phyloP scores from a whole-genome alignment of 2,113 vertebrate genomes.

The Fukomys damarensis region DNA sequence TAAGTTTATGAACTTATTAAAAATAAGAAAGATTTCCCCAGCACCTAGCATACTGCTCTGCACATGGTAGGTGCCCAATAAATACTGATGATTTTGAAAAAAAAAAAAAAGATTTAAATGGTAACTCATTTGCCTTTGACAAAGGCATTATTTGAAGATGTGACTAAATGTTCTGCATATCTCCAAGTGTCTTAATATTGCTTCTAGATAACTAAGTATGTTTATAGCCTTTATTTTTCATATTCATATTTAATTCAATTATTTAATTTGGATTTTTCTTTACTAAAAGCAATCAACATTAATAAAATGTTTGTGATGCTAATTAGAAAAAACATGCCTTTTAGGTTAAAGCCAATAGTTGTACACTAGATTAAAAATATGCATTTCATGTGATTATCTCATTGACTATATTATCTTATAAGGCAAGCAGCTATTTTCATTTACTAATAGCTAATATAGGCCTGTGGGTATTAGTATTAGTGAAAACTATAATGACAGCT shows the following conservation, averaged over 20 bases:
- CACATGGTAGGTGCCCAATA: too few species aligned
- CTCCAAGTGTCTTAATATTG: not conserved
- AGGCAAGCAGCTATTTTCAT: not conserved
- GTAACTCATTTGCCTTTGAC: not conserved
- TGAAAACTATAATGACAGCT: not conserved
- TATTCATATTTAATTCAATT: slow-evolving; percentile 11
- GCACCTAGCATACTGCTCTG: too few species aligned
- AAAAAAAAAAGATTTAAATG: not conserved
- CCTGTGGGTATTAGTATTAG: not conserved
- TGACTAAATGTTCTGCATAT: not conserved
- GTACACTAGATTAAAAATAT: slow-evolving; percentile 16
- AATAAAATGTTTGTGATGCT: slow-evolving; percentile 8
- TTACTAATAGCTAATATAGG: not conserved
- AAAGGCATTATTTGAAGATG: slow-evolving; percentile 15
- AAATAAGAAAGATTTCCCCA: slow-evolving; percentile 4
- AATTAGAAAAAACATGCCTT: slow-evolving; percentile 6
- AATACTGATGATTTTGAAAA: too few species aligned
- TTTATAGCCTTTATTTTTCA: slow-evolving; percentile 19
- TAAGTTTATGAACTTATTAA: not conserved
- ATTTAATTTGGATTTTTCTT: slow-evolving; percentile 40
- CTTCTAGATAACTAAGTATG: not conserved
- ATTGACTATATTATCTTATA: not conserved
- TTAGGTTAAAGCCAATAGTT: slow-evolving; percentile 10
- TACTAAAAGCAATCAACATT: slow-evolving; percentile 40
- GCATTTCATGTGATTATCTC: not conserved